Percentiles rank a stretch among this genome's conserved stretches.
These are phyloP conservation scores for Polylopha cassiicola DNA, from an alignment of 2,888 invertebrate genomes.

Conservation along the genomic window DNA sequence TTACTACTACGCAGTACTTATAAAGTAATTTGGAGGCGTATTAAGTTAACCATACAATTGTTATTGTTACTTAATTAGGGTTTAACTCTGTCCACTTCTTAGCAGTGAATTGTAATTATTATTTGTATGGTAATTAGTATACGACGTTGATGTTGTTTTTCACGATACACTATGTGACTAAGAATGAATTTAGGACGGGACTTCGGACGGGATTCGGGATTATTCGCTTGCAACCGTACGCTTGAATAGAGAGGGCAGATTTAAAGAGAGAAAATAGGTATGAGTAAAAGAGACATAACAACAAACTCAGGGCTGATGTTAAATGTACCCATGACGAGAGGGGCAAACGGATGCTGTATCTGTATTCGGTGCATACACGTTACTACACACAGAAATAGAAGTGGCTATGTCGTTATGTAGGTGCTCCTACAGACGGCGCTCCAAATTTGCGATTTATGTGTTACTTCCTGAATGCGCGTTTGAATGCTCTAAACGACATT, in stretches of 20 bases:
- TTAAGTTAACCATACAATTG: conserved; percentile 6
- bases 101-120: conserved; percentile 9
- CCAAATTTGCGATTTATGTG: conserved; percentile 60
- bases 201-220: conserved; percentile 49
- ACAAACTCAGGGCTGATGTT: conserved; percentile 26
- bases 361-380: conserved; percentile 28
- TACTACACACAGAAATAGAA: conserved; percentile 57
- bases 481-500: conserved; percentile 17
- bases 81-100: conserved; percentile 8
- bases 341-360: conserved; percentile 57
- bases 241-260: conserved; percentile 30
- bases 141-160: conserved; percentile 34
- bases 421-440: conserved; percentile 45
- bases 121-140: conserved; percentile 32
- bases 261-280: conserved; percentile 30
- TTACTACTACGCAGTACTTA: conserved; percentile 17
- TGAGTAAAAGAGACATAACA: conserved; percentile 40
- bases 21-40: too few relatives aligned
- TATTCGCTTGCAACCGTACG: conserved; percentile 42
- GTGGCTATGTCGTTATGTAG: conserved; percentile 45
- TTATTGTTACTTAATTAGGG: conserved; percentile 5
- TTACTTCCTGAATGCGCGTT: conserved; percentile 50
- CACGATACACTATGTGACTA: conserved; percentile 35
- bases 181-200: conserved; percentile 55
- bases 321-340: conserved; percentile 33